These are phyloP conservation scores for Syngnathus scovelli DNA, from an alignment of 2,113 vertebrate genomes.

Conservation along the genomic window DNA sequence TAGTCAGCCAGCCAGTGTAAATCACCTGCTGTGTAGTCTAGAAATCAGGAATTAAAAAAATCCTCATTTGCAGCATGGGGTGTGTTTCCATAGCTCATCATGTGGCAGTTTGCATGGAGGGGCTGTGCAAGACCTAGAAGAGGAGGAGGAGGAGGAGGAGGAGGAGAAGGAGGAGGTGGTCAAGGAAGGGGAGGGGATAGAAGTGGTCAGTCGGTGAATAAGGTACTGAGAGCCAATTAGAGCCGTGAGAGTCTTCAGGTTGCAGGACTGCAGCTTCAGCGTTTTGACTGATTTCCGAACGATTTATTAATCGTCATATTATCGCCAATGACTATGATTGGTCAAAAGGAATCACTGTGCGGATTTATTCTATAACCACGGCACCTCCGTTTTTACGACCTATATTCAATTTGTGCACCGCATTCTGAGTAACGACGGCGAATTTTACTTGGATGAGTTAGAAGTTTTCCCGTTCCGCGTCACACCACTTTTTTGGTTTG, in stretches of 20 bases:
- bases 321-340: neutral
- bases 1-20: slow-evolving; percentile 25
- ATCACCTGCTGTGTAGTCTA: slow-evolving; percentile 47
- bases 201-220: slow-evolving; percentile 58
- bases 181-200: slow-evolving; percentile 71
- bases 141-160: neutral
- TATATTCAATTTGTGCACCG: neutral
- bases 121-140: neutral
- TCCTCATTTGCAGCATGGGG: slow-evolving; percentile 32
- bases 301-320: neutral
- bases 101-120: slow-evolving; percentile 1
- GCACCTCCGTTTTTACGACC: neutral
- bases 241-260: slow-evolving; percentile 54
- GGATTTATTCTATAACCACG: neutral
- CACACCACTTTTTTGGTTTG: slow-evolving; percentile 33
- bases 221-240: slow-evolving; percentile 68
- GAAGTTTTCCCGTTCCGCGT: neutral
- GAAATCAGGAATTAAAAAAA: slow-evolving; percentile 31
- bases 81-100: slow-evolving; percentile 23
- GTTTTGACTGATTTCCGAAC: neutral
- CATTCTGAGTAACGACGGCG: neutral
- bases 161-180: slow-evolving; percentile 19
- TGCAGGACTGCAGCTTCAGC: slow-evolving; percentile 6
- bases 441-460: neutral
- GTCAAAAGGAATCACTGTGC: neutral